Evolutionary conservation across 2,888 invertebrate genomes (phyloP).

Genomic region (Drosophila pseudotakahashii): DNA sequence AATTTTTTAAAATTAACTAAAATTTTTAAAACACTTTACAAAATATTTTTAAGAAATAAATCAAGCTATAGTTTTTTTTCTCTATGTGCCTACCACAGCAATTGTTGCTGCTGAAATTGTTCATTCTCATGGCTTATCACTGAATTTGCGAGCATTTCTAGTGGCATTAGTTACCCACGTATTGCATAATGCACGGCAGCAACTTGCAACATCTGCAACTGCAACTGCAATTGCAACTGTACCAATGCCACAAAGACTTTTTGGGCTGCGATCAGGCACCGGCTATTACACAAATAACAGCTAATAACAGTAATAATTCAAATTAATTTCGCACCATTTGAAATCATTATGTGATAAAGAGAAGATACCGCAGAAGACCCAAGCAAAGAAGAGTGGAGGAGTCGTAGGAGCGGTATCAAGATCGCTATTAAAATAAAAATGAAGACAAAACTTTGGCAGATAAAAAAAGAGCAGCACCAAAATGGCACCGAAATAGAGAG

Average conservation of each 20-base stretch:
- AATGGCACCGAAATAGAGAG: conserved; percentile 33
- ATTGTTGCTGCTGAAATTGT: conserved; percentile 29
- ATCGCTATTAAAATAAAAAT: conserved; percentile 81
- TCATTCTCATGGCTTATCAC: conserved; percentile 47
- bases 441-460: conserved; percentile 77
- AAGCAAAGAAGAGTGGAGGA: conserved; percentile 4
- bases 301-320: conserved; percentile 78
- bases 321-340: conserved; percentile 76
- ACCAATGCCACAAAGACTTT: conserved; percentile 8
- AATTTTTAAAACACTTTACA: too few relatives aligned
- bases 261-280: conserved; percentile 29
- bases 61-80: not conserved
- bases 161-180: conserved; percentile 50
- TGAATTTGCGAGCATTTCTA: conserved; percentile 40
- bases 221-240: conserved; percentile 22
- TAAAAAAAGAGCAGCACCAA: conserved; percentile 56
- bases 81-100: not conserved
- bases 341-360: conserved; percentile 77
- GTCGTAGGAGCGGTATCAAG: conserved; percentile 43
- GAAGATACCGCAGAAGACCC: conserved; percentile 26
- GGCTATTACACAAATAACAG: conserved; percentile 73
- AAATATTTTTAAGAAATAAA: not conserved
- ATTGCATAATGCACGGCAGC: conserved; percentile 63
- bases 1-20: too few relatives aligned
- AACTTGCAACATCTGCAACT: conserved; percentile 25